These are phyloP conservation scores for Netelia fuscicornis DNA, from an alignment of 2,888 invertebrate species.

Conservation along the genomic window DNA sequence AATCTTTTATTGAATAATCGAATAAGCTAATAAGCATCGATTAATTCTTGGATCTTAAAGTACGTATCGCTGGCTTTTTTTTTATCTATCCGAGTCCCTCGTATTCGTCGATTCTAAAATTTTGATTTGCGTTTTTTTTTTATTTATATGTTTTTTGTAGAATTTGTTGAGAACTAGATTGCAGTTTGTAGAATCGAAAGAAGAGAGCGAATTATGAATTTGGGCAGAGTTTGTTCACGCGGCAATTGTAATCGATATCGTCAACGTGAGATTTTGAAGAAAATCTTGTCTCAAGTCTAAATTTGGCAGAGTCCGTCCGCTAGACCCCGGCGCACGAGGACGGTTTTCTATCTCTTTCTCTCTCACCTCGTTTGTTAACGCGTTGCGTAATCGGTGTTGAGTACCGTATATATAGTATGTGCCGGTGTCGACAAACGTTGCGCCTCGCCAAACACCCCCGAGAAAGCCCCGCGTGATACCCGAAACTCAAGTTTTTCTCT, in stretches of 20 bases:
- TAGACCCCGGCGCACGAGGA: constrained; percentile 49
- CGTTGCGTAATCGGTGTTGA: constrained; percentile 76
- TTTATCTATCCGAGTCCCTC: too few species aligned
- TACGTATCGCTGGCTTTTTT: too few species aligned
- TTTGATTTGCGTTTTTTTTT: neutral
- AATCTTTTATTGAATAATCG: neutral
- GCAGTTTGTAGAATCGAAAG: neutral
- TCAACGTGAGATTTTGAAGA: constrained; percentile 59
- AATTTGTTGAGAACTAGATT: neutral
- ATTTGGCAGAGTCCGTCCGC: constrained; percentile 60
- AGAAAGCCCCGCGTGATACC: constrained; percentile 21
- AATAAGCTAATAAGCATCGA: neutral
- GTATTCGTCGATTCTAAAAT: too few species aligned
- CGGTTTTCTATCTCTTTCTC: constrained; percentile 68
- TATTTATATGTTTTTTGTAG: neutral
- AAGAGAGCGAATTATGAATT: neutral
- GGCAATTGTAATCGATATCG: constrained; percentile 69
- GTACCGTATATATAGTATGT: neutral
- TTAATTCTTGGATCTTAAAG: too few species aligned
- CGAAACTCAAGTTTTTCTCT: constrained; percentile 45
- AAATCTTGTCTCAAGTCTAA: constrained; percentile 66
- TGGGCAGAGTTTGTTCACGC: neutral
- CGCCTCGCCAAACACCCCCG: constrained; percentile 25
- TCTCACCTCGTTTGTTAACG: constrained; percentile 78
- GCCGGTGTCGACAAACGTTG: constrained; percentile 33